Percentiles rank a stretch among this genome's conserved stretches.
These are phyloP conservation scores for Harpagoxenus sublaevis DNA, from an alignment of 2,888 invertebrate genomes.

Conservation along the genomic window DNA sequence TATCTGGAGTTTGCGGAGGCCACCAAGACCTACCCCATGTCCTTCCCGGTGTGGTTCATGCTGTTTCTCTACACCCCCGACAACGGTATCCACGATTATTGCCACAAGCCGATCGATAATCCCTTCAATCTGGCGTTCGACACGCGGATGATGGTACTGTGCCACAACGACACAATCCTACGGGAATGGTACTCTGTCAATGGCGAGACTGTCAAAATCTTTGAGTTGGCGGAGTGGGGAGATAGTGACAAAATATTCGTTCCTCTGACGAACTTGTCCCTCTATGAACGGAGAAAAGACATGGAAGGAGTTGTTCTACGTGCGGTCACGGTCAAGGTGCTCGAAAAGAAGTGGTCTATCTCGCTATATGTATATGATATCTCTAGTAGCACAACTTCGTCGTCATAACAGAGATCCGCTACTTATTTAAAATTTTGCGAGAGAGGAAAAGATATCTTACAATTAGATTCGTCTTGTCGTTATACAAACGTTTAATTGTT, in stretches of 20 bases:
- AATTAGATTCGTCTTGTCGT: too few species aligned
- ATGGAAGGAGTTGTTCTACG: constrained; percentile 64
- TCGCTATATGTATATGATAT: neutral
- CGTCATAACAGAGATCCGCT: neutral
- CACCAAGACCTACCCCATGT: constrained; percentile 65
- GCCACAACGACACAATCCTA: constrained; percentile 19
- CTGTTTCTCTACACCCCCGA: constrained; percentile 57
- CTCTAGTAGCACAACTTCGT: neutral
- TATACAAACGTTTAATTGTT: too few species aligned
- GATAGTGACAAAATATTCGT: neutral
- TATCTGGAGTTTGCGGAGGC: constrained; percentile 55
- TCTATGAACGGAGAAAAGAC: constrained; percentile 67
- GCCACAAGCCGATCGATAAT: constrained; percentile 62
- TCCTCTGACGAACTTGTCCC: neutral
- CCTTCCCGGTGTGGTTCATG: constrained; percentile 72
- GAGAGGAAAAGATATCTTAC: neutral
- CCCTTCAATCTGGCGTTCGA: constrained; percentile 62
- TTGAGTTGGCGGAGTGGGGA: constrained; percentile 61
- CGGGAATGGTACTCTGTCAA: constrained; percentile 62
- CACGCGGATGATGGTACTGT: constrained; percentile 63
- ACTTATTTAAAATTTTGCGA: neutral
- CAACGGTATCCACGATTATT: constrained; percentile 43
- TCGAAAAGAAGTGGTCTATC: neutral
- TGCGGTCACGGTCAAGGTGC: constrained; percentile 63
- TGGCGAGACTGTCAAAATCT: constrained; percentile 34